Evolutionary conservation across 2,113 vertebrate species (phyloP), one percentile per base, ranked within the genome.

Genomic region (Leuciscus idus): DNA sequence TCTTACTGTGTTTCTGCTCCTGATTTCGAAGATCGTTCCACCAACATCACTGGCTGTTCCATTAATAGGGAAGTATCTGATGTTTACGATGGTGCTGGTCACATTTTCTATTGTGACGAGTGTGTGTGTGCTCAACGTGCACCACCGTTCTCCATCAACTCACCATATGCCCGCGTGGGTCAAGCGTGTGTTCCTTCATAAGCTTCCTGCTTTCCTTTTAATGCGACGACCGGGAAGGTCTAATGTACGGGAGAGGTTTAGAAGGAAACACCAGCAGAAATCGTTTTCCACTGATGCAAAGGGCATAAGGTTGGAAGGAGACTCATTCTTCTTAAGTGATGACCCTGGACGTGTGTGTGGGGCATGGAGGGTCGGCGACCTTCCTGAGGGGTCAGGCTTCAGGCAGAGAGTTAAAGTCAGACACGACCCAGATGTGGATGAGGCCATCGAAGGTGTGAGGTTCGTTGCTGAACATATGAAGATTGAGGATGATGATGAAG

Each of bases 21-120:
- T 96, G n/a, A 95, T 96, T 83, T 96, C 95, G 10, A 96, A 96
- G 91, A 96, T 96, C 8, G 95, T 96, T 17, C 95, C 95, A 0
- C 95, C 95, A 15, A 96, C 95, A 33, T 96, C 95, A 11, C 90
- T 96, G 6, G 95, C 95, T 6, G 95, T 96, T 59, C 95, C 95
- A 4, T 94, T 96, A 21, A 95, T 96, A 83, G 95, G 95, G 81
- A 96, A 96, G 91, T 96, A 96, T 90, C 87, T 96, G 88, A 96
- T 95, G 95, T 96, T 96, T 89, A 95, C 95, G 76, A 96, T 96
- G 95, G 94, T 96, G 15, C 87, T 96, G 88, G 95, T 96, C 74
- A 96, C 95, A 4, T 96, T 96, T 86, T 95, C 94, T 30, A 96
- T 89, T 2, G 95, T 96, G 57, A 92, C 91, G 78, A 93, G 92